Base-by-base conservation (phyloP, 2,888 invertebrate genomes). In the Harpagoxenus sublaevis region DNA sequence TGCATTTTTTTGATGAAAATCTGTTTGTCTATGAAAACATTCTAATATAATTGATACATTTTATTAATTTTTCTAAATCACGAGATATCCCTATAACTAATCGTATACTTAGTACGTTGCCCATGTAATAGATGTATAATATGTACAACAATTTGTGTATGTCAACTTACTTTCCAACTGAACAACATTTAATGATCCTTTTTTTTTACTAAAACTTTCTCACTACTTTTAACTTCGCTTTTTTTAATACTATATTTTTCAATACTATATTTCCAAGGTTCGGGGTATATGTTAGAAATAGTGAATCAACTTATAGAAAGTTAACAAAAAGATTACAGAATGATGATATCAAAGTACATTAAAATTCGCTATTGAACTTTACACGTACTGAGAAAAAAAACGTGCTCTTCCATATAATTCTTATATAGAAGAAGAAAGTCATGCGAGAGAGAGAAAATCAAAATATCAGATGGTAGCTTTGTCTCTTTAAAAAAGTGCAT, bases 1-100 rank as follows among this genome's bases (percentile, higher is more conserved):
- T 3, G 3, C 15, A 28, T 45, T 23, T 23, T 23, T 23, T 45
- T 8, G 28, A 42, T 15, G 2, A 45, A 66, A 45, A 45, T 60
- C 18, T 60, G 8, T 31, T 57, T 23, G 1, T 63, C 39, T 39
- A n/a, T 63, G 6, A 65, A 42, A 42, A 68, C 10, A 18, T 28
- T 68, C 18, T 48, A 68, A 68, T 68, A 68, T 18, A 68, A 15
- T 48, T 6, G 42, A 28, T 15, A 68, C 15, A 15, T 51, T 68
- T 45, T 68, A 68, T 48, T 68, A 68, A 68, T 45, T 68, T 48
- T 48, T 18, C 48, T 68, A 68, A 48, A 68, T 68, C 48, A 68
- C 66, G 28, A 51, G 23, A 48, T 68, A 68, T 68, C 2, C 1
- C 48, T 68, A 68, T 9, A 51, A 68, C 4, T 68, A 68, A 68